Base-by-base conservation (phyloP, 2,888 invertebrate genomes). In the Drosophila heteroneura region DNA sequence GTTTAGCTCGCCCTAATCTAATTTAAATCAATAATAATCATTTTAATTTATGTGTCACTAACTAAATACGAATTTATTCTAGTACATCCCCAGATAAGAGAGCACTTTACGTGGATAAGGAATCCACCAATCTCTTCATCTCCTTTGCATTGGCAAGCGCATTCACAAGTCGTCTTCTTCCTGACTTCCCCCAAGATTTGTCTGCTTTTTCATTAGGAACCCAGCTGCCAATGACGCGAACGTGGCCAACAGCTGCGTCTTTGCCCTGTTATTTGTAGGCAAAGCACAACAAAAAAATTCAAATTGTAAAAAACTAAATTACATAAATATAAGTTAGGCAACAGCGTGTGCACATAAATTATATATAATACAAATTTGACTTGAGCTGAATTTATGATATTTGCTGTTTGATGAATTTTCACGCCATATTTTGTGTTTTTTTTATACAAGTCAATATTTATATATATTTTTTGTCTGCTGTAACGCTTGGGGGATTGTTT, bases 241-340 rank as follows among this genome's bases (percentile, higher is more conserved):
- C 77, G 76, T 70, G 76, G 80, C 52, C 69, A 89, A 72, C 76
- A 73, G 81, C 81, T 86, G 82, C 54, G 61, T 30, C 47, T 61
- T 35, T 53, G 26, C 33, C 39, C 14, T 58, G 26, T 26, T 52
- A 39, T 76, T 76, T 56, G 68, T 61, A 39, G 59, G 32, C 68
- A 54, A 53, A 12, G 52, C 28, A 16, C 26, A 47, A 26, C 9
- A 12, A 53, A 47, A 57, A 72, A 82, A 88, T 85, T 82, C 72
- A 90, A 88, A 89, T 85, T 79, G 54, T n/a, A 33, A 62, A 68
- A 88, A 89, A 83, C 91, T 89, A 85, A 90, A 90, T 84, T 83
- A 85, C 69, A 81, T 70, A 87, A 84, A 78, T 81, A 71, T 71
- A 82, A 79, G 60, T 69, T 52, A 35, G 66, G 30, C 66, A 57